These are phyloP conservation scores for Pseudochirops cupreus DNA, from an alignment of 2,797 vertebrate species.

Conservation along the genomic window DNA sequence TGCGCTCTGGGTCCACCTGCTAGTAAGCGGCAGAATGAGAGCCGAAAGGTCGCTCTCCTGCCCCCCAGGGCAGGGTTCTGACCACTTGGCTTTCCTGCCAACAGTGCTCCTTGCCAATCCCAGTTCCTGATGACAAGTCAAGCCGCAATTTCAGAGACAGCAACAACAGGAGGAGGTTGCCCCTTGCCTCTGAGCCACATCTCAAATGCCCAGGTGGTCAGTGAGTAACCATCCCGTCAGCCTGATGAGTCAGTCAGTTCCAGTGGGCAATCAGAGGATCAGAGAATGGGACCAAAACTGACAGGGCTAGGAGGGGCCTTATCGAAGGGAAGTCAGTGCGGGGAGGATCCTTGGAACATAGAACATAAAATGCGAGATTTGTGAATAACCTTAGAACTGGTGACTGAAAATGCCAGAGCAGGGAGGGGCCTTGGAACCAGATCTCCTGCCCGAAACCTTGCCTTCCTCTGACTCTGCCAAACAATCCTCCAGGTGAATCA, in stretches of 20 bases:
- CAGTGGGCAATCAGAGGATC: conserved; percentile 61
- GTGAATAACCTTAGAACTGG: neutral
- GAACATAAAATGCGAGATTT: neutral
- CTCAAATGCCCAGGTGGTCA: conserved; percentile 76
- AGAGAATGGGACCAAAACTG: neutral
- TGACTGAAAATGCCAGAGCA: neutral
- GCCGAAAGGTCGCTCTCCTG: neutral
- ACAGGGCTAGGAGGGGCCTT: neutral
- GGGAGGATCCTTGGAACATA: neutral
- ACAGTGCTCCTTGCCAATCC: neutral
- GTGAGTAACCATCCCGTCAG: conserved; percentile 79
- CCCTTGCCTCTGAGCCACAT: neutral
- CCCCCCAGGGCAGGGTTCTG: neutral
- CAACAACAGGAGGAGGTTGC: neutral
- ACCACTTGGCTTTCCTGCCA: neutral
- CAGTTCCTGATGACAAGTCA: neutral
- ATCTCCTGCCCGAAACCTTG: neutral
- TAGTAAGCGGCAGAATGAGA: neutral
- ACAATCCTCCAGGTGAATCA: neutral
- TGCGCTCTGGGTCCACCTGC: neutral
- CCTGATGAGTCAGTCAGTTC: conserved; percentile 71
- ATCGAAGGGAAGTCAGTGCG: neutral
- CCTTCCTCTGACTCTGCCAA: neutral
- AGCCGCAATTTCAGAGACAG: neutral
- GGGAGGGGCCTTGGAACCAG: neutral